Evolutionary conservation across 2,113 vertebrate species (phyloP), one percentile per base, ranked within the genome.

Genomic region (Elephas maximus): DNA sequence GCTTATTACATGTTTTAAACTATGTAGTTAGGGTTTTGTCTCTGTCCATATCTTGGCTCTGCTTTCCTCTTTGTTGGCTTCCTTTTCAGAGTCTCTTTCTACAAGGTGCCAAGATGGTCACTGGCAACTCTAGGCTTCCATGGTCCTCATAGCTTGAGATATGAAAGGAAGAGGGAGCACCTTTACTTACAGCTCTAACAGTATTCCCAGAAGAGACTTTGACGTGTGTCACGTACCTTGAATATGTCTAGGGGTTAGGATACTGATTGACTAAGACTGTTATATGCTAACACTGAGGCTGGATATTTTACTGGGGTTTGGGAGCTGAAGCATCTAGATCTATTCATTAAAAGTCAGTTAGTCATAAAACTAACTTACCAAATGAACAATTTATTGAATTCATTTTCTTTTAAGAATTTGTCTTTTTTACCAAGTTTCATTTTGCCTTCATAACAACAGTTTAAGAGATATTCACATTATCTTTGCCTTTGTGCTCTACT

Each of bases 341-440:
- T 90, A 23, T 37, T 87, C n/a, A 57, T 89, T 83, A 60, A 79
- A 83, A 83, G 62, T 57, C 51, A 96, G 8, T 71, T 86, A 87
- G 20, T 30, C 7, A 67, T 69, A 80, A 92, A 67, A 85, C 4
- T 84, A 81, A 95, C 51, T 51, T 79, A 51, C 12, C 77, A 79
- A 79, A 51, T 79, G 74, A 78, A 20, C 23, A 81, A 80, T 26
- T 48, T 83, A 63, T 21, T 84, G 23, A 74, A 63, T 86, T 67
- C 26, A 65, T 73, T 91, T 94, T 91, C 78, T 89, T 83, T 90
- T 30, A 62, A 90, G 28, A 74, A 44, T 77, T 84, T 88, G 33
- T 41, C 77, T 93, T 30, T 89, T 67, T 44, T 93, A 60, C 7
- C 4, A 71, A 5, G 12, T 91, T 96, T 96, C 60, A 85, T 83